Evolutionary conservation across 2,113 vertebrate species (phyloP), one percentile per base, ranked within the genome.

Genomic region (Struthio camelus): DNA sequence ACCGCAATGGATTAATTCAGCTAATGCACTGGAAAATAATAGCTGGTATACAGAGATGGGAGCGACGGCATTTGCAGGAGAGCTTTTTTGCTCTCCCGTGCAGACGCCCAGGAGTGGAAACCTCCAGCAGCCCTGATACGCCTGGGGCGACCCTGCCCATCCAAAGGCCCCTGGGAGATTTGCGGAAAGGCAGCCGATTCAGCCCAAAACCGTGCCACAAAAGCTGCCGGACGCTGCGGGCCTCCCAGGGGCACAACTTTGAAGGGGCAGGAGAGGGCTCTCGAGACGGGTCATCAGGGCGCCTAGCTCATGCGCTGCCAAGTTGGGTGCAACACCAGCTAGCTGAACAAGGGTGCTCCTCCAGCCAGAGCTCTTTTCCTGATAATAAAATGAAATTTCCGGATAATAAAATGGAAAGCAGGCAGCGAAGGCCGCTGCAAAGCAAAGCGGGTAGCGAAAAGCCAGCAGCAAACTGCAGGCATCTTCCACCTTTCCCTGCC

Each of bases 1-100:
- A 83, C 89, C 70, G 16, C 87, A 87, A 48, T 5, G 93, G 96
- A 95, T 96, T 87, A 87, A 90, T 95, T 91, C 89, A 80, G 89
- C 75, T 95, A 93, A 95, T 87, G 95, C 7, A 6, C 75, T 87
- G 82, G 85, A 85, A 88, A 88, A 71, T 40, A 80, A 89, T 14
- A 87, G 85, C 81, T 32, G 48, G 80, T 79, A 62, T 56, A 58
- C 38, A 2, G 38, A 50, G 38, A 91, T 38, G 87, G 90, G 91
- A 91, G 80, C 66, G 14, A 38, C 34, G 87, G 40, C 80, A 48
- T 53, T 64, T 27, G 50, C 61, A 85, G 48, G 66, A 61, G 27
- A 76, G n/a, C 32, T 32, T 46, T 24, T 22, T 44, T 32, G 19
- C 64, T 56, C 24, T n/a, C 32, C 38, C 17, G 38, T 20, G 42